Percentiles rank a stretch among this genome's conserved stretches.
Conservation (phyloP, 2,888 invertebrate species). For the Dastarcus helophoroides region DNA sequence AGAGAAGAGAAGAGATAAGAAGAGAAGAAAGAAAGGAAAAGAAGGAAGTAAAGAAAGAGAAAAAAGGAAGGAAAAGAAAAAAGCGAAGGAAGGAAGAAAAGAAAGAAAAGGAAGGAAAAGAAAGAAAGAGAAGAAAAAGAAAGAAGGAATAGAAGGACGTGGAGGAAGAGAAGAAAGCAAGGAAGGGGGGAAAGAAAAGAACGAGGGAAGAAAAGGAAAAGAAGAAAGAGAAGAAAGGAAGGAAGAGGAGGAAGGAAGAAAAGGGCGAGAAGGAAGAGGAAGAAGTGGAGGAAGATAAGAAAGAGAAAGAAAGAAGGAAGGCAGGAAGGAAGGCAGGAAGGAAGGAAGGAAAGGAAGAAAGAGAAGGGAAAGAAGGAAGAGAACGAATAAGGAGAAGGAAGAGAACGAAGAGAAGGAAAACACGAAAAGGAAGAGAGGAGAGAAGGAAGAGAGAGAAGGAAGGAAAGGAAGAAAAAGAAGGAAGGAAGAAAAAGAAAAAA, state of each 20-base stretch:
- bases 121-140: too few species aligned
- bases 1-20: too few species aligned
- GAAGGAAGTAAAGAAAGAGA: constrained; percentile 3
- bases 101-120: constrained; percentile 4
- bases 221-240: too few species aligned
- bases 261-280: too few species aligned
- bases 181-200: too few species aligned
- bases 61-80: constrained; percentile 4
- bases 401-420: too few species aligned
- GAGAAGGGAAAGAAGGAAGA: not conserved
- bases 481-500: not conserved
- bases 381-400: too few species aligned
- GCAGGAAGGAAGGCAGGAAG: not conserved
- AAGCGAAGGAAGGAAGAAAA: too few species aligned
- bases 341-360: not conserved
- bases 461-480: not conserved
- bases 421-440: not conserved
- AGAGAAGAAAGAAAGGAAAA: not conserved
- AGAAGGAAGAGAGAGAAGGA: not conserved
- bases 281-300: constrained; percentile 6
- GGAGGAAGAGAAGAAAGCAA: too few species aligned
- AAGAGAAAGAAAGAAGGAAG: not conserved
- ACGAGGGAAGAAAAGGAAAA: constrained; percentile 2
- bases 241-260: constrained; percentile 5
- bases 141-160: too few species aligned